Base-by-base conservation (phyloP, 1,140 invertebrate genomes). In the Pachypeltis micranthus region DNA sequence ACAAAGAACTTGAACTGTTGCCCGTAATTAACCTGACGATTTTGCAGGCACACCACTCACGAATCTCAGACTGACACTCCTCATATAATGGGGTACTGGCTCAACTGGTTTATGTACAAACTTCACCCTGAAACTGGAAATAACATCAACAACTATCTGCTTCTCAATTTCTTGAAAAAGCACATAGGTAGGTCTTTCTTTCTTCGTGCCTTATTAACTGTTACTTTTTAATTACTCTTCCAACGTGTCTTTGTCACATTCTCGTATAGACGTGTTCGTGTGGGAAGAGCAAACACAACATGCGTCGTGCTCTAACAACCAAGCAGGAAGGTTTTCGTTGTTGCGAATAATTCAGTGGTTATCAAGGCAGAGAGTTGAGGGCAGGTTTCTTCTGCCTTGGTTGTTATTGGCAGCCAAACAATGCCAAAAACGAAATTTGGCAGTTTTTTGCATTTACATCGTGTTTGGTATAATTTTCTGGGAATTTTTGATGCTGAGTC, bases 41-140 rank as follows among this genome's bases (percentile, higher is more conserved):
- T 71, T 72, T 69, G 47, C 63, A 77, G 76, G 59, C 70, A 74
- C 62, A 77, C 75, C 0, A 78, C 76, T 7, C 77, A 79, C 55
- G 77, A 79, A 69, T 72, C 71, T 62, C 76, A 77, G 62, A 73
- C 74, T 0, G 77, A 78, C 67, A 71, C 74, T 0, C 72, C 74
- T 14, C 69, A 73, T 16, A 65, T 75, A 7, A 39, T 72, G 14
- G 77, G 77, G 4, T 74, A 72, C 58, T 78, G 77, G 77, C 62
- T 77, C 26, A 75, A 78, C 65, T 74, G 72, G 69, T 74, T 76
- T 25, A 76, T 77, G 75, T 73, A 70, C 31, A 78, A 78, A 69
- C 51, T 78, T 10, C 67, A 76, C 62, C 71, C 75, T 1, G 16
- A 67, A 16, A 64, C 69, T 3, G 76, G 73, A 16, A 63, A 72